Percentiles rank a stretch among this genome's conserved stretches.
These are phyloP conservation scores for Gari tellinella DNA, from an alignment of 2,888 invertebrate genomes.

Conservation along the genomic window DNA sequence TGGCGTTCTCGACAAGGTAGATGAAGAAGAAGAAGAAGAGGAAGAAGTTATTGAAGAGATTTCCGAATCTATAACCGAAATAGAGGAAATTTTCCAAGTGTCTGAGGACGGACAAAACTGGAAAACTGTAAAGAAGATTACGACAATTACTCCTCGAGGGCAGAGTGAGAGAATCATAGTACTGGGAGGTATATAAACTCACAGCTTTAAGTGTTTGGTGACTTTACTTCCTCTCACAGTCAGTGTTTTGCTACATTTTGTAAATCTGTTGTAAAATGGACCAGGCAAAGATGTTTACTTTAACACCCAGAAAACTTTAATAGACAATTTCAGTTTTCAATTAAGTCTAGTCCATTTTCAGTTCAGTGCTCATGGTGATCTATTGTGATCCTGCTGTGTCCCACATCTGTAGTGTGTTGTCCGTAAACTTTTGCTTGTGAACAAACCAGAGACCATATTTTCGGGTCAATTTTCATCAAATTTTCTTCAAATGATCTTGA, in stretches of 20 bases:
- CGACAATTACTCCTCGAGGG: conserved; percentile 74
- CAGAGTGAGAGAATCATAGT: conserved; percentile 72
- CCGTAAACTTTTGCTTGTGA: not conserved
- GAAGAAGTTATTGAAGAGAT: conserved; percentile 58
- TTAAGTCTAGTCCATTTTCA: no score
- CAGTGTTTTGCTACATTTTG: conserved; percentile 7
- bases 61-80: conserved; percentile 69
- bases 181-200: conserved; percentile 72
- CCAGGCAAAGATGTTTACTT: conserved; percentile 13
- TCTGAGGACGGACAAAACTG: conserved; percentile 76
- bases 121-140: conserved; percentile 78
- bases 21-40: conserved; percentile 41
- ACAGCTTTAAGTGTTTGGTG: conserved; percentile 49
- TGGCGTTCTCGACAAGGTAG: not conserved
- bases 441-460: not conserved
- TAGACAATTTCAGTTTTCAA: no score
- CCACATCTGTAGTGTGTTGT: no score
- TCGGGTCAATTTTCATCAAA: not conserved
- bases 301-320: no score
- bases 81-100: conserved; percentile 76
- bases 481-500: no score
- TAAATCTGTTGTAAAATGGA: conserved; percentile 30
- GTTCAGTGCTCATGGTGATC: conserved; percentile 1
- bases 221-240: not conserved
- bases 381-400: conserved; percentile 3